Base-by-base conservation (phyloP, 1,140 invertebrate species). In the Neodiprion fabricii region DNA sequence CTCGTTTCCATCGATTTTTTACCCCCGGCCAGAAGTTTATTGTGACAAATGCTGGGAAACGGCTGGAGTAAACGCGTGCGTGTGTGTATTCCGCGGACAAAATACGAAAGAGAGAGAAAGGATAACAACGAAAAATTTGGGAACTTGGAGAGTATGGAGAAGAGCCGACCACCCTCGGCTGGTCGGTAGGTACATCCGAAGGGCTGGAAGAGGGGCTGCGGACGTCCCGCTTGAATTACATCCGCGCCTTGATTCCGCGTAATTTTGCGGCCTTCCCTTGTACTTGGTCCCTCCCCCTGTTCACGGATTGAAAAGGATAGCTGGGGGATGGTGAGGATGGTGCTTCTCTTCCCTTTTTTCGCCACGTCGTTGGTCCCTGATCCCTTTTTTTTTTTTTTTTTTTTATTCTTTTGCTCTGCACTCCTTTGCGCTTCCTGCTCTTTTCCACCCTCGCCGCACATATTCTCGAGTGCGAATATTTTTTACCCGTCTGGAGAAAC, bases 11-110 rank as follows among this genome's bases (percentile, higher is more conserved):
- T 69, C 11, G 67, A 69, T 69, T 69, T 69, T 69, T 69, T 14
- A 47, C 40, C 67, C 40, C 21, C 67, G 7, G 67, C 7, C 10
- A 69, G 28, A 40, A 40, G 21, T 21, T 69, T 69, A 69, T 69
- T 14, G 67, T 69, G 67, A 69, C 67, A 69, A 69, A 69, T 69
- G 12, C 67, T 21, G 40, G 67, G 67, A 69, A 69, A 47, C 40
- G 67, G 67, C 67, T 69, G 21, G 67, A 9, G 14, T 7, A 14
- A 14, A 69, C n/a, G 67, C 11, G 4, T 61, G 28, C 28, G 28
- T 40, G 28, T 40, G 5, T 40, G 28, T 40, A 40, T 40, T 5
- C 28, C 5, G 28, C 28, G 28, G 53, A 61, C 14, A 61, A 61
- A 61, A 61, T 9, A 9, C n/a, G 3, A 17, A 40, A 40, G 28